Evolutionary conservation across 2,113 vertebrate species (phyloP).

Genomic region (Clarias macrocephalus): DNA sequence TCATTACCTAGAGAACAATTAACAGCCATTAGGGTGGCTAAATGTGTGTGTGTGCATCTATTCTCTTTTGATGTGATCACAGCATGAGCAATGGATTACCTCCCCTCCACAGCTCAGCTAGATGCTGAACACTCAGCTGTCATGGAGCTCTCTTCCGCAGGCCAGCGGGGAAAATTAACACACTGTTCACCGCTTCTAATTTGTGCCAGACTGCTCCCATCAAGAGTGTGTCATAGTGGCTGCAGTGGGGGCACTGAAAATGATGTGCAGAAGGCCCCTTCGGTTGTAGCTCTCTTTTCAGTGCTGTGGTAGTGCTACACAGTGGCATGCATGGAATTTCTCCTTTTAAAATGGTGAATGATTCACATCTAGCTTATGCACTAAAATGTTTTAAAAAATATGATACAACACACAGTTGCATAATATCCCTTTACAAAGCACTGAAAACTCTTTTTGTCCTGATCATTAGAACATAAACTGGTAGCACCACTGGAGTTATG

Average conservation of each 20-base stretch:
- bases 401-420: not conserved
- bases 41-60: not conserved
- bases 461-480: not conserved
- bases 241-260: conserved; percentile 49
- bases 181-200: conserved; percentile 59
- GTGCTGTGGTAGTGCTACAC: conserved; percentile 6
- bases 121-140: conserved; percentile 47
- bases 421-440: not conserved
- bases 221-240: conserved; percentile 36
- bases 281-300: conserved; percentile 55
- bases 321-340: not conserved
- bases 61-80: conserved; percentile 31
- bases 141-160: conserved; percentile 32
- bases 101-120: conserved; percentile 32
- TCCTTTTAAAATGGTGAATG: not conserved
- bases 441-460: not conserved
- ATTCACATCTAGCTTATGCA: not conserved
- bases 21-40: conserved; percentile 52
- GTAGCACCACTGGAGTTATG: not conserved
- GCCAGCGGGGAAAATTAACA: conserved; percentile 51
- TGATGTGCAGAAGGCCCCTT: conserved; percentile 52
- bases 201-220: conserved; percentile 55
- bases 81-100: conserved; percentile 29
- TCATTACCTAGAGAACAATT: conserved; percentile 54
- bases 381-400: not conserved